Percentiles rank a stretch among this genome's conserved stretches.
phyloP scores from a whole-genome alignment of 2,888 invertebrate species.

The Drosophila melanosoma region DNA sequence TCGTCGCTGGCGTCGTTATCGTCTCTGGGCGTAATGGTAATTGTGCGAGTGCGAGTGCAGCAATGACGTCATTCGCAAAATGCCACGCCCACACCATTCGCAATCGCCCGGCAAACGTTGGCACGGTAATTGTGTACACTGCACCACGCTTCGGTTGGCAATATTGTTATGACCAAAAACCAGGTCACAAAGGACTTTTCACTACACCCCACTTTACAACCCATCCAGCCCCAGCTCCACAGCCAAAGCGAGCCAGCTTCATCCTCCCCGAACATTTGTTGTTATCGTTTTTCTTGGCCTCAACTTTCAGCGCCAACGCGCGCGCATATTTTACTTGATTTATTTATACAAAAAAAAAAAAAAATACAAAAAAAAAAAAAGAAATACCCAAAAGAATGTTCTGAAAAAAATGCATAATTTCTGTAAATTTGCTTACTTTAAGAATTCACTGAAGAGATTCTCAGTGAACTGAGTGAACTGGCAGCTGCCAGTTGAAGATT shows the following conservation, averaged over 20 bases:
- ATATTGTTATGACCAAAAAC: slow-evolving; percentile 80
- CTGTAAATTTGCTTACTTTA: slow-evolving; percentile 63
- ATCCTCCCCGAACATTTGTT: slow-evolving; percentile 41
- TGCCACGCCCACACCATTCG: slow-evolving; percentile 58
- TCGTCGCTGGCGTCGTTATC: slow-evolving; percentile 24
- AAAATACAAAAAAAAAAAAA: slow-evolving; percentile 39
- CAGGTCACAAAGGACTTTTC: slow-evolving; percentile 79
- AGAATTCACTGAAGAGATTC: slow-evolving; percentile 47
- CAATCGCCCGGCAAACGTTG: slow-evolving; percentile 68
- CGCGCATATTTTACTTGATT: slow-evolving; percentile 81
- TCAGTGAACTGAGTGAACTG: slow-evolving; percentile 14
- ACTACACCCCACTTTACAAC: slow-evolving; percentile 14
- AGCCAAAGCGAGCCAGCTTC: slow-evolving; percentile 1
- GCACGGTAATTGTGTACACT: slow-evolving; percentile 79
- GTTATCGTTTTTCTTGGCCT: slow-evolving; percentile 62
- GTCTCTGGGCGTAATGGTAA: slow-evolving; percentile 65
- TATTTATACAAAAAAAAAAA: slow-evolving; percentile 64
- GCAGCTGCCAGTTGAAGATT: slow-evolving; percentile 57
- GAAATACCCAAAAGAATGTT: slow-evolving; percentile 3
- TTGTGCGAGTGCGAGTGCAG: slow-evolving; percentile 65
- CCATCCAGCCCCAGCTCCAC: slow-evolving; percentile 7
- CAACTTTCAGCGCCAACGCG: slow-evolving; percentile 78
- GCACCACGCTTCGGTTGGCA: slow-evolving; percentile 75
- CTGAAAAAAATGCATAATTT: slow-evolving; percentile 70
- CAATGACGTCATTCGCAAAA: slow-evolving; percentile 76